Base-by-base conservation (phyloP, 2,113 vertebrate species). In the Panurus biarmicus region DNA sequence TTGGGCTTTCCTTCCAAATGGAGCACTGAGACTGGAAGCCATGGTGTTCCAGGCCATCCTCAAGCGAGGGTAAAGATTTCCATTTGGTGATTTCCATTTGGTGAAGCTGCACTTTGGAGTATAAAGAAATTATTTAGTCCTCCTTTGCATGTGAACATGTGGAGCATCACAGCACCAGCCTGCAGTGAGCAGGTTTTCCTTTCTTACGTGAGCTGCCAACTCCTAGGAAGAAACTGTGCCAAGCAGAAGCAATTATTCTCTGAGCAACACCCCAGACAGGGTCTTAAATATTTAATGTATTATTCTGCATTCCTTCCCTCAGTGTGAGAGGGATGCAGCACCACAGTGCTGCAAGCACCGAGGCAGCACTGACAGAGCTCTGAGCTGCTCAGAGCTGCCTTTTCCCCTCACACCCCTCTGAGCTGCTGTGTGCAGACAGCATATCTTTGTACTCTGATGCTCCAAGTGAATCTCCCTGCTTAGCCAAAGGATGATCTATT, bases 211-310 rank as follows among this genome's bases (percentile, higher is more conserved):
- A 40, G 66, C 62, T 56, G 74, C 82, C 54, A 56, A 76, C 58
- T 91, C 28, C 12, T n/a, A 40, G 2, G 4, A 31, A 85, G 78
- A 74, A 90, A 38, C 51, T 23, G 53, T 82, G 93, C 71, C 67
- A 86, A 90, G 78, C 69, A 48, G 70, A 83, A 90, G 70, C 89
- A 91, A 51, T 93, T 91, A 83, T 48, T 94, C 40, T 7, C 56
- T 47, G 82, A 95, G 90, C 91, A 86, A 40, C 86, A 71, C 90
- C 69, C 90, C 67, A 81, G 79, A 72, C 77, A 77, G 48, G 18
- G 44, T 71, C 85, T 93, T 95, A 86, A 93, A 97, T 93, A 90
- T 94, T 96, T 97, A 88, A 96, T 95, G 31, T 29, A n/a, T 77
- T 64, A 24, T 88, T 54, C 78, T 40, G 60, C 33, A 9, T 93